These are phyloP conservation scores for Sceloporus tristichus DNA, from an alignment of 2,113 vertebrate species.

Conservation along the genomic window DNA sequence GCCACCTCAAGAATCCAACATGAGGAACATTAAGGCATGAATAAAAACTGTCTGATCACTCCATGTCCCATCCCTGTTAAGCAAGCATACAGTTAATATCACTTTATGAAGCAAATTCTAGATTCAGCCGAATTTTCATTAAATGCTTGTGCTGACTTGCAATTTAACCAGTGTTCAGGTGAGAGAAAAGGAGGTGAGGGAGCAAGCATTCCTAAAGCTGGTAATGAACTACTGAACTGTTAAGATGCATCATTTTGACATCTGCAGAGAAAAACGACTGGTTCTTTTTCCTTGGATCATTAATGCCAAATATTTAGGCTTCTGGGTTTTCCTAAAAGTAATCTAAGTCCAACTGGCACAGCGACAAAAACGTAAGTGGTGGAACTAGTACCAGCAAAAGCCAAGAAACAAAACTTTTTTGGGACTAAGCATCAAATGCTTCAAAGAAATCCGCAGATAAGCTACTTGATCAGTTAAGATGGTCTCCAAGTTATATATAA, in stretches of 20 bases:
- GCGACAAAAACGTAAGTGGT: background rate
- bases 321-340: background rate
- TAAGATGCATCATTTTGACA: background rate
- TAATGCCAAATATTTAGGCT: too few species aligned
- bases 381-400: too few species aligned
- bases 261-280: too few species aligned
- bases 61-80: too few species aligned
- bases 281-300: background rate
- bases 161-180: background rate
- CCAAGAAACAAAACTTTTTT: background rate
- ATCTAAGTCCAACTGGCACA: background rate
- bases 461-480: background rate
- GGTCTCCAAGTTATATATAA: background rate
- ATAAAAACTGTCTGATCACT: too few species aligned
- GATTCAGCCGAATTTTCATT: background rate
- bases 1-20: too few species aligned
- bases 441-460: background rate
- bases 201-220: background rate
- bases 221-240: background rate
- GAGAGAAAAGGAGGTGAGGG: background rate
- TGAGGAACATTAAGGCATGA: too few species aligned
- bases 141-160: too few species aligned
- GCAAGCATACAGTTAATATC: background rate
- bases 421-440: too few species aligned
- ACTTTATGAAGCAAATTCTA: background rate